These are phyloP conservation scores for Acropternis orthonyx DNA, from an alignment of 2,797 vertebrate species.

Conservation along the genomic window DNA sequence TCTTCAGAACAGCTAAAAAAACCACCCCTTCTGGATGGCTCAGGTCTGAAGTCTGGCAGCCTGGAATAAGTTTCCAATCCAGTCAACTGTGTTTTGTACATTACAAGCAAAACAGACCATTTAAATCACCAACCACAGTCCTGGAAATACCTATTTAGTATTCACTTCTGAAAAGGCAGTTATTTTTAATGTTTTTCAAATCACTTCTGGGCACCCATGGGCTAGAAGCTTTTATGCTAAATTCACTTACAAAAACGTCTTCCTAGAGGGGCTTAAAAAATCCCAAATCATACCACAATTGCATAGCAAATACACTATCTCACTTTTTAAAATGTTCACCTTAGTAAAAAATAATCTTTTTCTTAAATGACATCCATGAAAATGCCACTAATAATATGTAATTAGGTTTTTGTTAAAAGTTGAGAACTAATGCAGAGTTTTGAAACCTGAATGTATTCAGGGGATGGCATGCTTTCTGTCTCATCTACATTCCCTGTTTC, in stretches of 20 bases:
- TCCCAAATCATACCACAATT: neutral
- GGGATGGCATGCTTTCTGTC: neutral
- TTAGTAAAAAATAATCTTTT: neutral
- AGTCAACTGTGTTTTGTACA: neutral
- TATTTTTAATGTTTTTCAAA: neutral
- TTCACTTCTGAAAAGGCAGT: neutral
- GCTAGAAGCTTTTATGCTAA: neutral
- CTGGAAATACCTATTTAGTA: neutral
- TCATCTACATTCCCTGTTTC: neutral
- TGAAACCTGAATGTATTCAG: neutral
- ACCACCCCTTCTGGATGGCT: neutral
- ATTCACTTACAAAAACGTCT: neutral
- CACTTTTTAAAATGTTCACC: neutral
- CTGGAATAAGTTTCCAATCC: neutral
- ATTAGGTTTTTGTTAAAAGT: neutral
- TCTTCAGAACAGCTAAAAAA: neutral
- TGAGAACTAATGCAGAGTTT: neutral
- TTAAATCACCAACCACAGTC: neutral
- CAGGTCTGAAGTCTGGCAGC: neutral
- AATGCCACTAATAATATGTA: neutral
- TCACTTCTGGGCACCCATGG: neutral
- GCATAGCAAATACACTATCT: neutral
- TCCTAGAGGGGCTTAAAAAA: neutral
- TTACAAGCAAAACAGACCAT: neutral
- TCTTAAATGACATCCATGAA: neutral